These are phyloP conservation scores for Calyptomena viridis DNA, from an alignment of 2,113 vertebrate genomes.

Conservation along the genomic window DNA sequence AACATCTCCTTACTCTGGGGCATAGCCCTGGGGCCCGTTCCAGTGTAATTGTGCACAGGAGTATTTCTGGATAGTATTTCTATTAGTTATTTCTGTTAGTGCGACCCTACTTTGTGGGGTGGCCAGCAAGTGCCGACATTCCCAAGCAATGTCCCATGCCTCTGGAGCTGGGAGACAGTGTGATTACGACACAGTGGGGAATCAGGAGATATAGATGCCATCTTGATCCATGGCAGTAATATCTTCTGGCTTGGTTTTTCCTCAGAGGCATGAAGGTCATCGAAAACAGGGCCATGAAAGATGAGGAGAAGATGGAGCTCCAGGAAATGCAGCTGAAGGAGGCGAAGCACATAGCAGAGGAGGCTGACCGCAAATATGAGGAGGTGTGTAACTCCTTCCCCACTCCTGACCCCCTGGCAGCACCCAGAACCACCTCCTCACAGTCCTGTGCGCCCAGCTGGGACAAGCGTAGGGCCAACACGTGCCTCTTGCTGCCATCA, in stretches of 20 bases:
- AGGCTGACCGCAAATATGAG: conserved; percentile 98
- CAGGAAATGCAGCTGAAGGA: conserved; percentile 99
- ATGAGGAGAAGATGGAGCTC: conserved; percentile 98
- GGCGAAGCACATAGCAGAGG: conserved; percentile 97
- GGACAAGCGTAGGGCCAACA: fast-evolving
- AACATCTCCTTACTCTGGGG: background rate
- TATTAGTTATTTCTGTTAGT: too few species aligned
- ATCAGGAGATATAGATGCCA: background rate
- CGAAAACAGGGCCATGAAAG: conserved; percentile 94
- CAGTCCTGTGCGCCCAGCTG: background rate
- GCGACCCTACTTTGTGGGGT: background rate
- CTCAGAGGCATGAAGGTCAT: conserved; percentile 99
- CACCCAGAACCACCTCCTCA: fast-evolving
- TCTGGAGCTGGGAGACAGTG: background rate
- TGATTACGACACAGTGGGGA: background rate
- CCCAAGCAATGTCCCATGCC: fast-evolving
- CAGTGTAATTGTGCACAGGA: background rate
- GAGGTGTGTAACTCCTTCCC: conserved; percentile 76
- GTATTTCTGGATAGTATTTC: background rate
- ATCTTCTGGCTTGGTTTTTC: background rate
- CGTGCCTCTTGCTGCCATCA: fast-evolving
- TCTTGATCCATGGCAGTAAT: background rate
- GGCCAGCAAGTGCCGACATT: background rate
- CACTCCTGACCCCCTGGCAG: background rate
- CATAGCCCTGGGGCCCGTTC: background rate